Conservation (phyloP, 2,113 vertebrate genomes). For the Python bivittatus region DNA sequence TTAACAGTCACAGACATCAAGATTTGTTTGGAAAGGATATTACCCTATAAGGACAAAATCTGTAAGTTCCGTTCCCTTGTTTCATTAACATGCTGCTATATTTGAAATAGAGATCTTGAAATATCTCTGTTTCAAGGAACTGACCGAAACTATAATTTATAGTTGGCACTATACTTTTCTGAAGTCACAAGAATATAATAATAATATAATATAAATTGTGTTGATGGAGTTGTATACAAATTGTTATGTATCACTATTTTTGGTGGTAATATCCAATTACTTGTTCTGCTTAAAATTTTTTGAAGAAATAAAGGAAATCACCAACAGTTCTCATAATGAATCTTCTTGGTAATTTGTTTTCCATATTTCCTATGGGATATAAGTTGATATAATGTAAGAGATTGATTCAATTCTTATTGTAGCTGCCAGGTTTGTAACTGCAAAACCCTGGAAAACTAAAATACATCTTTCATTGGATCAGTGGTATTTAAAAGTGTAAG, state of each 20-base stretch:
- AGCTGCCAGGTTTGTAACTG: neutral
- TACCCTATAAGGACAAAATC: neutral
- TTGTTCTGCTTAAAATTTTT: neutral
- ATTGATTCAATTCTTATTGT: neutral
- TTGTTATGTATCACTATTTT: too few species aligned
- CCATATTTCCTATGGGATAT: neutral
- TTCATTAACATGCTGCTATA: neutral
- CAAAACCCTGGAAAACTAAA: neutral
- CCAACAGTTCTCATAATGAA: neutral
- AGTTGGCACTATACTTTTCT: neutral
- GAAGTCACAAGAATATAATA: neutral
- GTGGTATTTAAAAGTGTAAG: neutral
- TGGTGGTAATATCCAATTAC: neutral
- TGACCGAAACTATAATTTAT: neutral
- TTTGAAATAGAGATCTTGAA: neutral
- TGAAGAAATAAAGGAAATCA: neutral
- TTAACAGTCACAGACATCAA: neutral
- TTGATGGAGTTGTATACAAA: neutral
- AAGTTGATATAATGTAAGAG: neutral
- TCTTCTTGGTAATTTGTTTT: neutral
- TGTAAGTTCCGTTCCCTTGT: neutral
- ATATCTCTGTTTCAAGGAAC: too few species aligned
- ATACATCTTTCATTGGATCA: neutral
- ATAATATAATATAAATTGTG: neutral
- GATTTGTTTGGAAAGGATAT: neutral